Evolutionary conservation across 30 jellyfish, hydroid and myxozoan genomes (phyloP), one percentile per base, ranked within the genome.

Genomic region (Hydractinia echinata): DNA sequence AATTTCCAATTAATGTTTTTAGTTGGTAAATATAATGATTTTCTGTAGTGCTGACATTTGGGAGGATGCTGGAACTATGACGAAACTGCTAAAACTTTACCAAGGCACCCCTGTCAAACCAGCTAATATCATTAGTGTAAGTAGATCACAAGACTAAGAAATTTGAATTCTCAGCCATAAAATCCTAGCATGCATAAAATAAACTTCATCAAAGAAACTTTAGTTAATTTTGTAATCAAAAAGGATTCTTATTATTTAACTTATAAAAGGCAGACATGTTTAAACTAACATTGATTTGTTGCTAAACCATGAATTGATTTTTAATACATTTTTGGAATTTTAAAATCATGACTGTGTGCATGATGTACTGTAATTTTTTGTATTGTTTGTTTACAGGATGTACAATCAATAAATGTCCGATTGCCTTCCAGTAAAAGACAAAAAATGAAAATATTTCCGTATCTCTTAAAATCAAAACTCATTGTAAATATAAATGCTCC

Each of bases 391-490:
- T 72, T 79, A 39, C 72, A 90, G 98, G 91, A 90, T 7, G 54
- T 79, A 18, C 81, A 82, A 16, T 55, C 82, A 44, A 96, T 76
- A 44, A 80, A 79, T 11, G 86, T 82, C 9, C 81, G 96, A 10
- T 56, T 92, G 7, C 94, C 96, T 6, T 89, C 96, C 9, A 84
- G 86, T 58, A 44, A 77, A 77, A 72, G 96, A 18, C 85, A 54
- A 79, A 93, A 93, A 72, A n/a, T 87, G 88, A 93, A 87, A 81
- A 87, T 93, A n/a, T 93, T 93, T 73, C 99, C 99, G 0, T 93
- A 30, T 61, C 55, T 93, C 11, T 67, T 93, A 60, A 89, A 93
- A 64, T 93, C 99, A 19, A 73, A 83, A 55, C 69, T 81, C 20
- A 93, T 92, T 44, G 66, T 94, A 3, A 85, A 93, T 79, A 66